phyloP scores from a whole-genome alignment of 2,797 vertebrate genomes.

The Psittacula derbiana region DNA sequence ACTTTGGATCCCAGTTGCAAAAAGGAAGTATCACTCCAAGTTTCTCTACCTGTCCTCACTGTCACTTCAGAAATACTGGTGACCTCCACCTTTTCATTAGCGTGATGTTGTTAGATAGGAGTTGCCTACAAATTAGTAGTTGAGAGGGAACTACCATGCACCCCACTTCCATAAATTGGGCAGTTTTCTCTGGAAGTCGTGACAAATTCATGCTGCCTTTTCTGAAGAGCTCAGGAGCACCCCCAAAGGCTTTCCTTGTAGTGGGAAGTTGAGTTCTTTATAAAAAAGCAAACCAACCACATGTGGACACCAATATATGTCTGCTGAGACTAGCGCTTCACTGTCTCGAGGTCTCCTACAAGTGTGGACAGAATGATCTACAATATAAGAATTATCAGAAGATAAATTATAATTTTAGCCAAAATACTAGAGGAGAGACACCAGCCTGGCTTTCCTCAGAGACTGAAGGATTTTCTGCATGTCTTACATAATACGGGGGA shows the following conservation, averaged over 20 bases:
- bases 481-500: background rate
- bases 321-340: background rate
- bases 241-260: background rate
- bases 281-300: background rate
- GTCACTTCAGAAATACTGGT: background rate
- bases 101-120: accelerated
- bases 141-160: background rate
- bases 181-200: background rate
- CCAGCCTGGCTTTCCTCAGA: background rate
- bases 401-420: background rate
- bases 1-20: background rate
- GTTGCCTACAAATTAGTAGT: background rate
- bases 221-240: background rate
- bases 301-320: background rate
- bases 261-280: background rate
- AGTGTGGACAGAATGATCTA: background rate
- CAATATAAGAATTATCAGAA: background rate
- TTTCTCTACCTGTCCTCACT: background rate
- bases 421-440: background rate
- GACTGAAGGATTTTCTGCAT: background rate
- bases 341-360: background rate
- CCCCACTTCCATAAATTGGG: background rate
- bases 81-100: background rate
- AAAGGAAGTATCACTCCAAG: background rate
- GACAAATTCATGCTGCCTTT: background rate